Evolutionary conservation across 1,140 invertebrate species (phyloP).

Genomic region (Eueides isabella): DNA sequence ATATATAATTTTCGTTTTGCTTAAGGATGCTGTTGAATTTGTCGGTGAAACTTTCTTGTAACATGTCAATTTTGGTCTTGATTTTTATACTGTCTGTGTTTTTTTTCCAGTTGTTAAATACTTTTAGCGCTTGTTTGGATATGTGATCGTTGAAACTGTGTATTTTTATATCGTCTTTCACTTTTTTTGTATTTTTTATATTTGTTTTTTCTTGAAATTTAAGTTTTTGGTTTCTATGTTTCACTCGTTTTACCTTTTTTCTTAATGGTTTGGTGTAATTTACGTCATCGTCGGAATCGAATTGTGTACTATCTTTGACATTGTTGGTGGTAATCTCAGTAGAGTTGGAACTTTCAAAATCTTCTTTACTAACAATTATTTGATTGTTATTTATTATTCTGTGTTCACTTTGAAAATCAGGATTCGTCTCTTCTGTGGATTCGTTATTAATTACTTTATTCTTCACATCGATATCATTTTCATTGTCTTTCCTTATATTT

Average conservation of each 20-base stretch:
- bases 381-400: neutral
- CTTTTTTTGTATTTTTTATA: constrained; percentile 13
- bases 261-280: neutral
- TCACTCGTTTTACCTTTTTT: neutral
- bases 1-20: constrained; percentile 43
- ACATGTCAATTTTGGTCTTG: neutral
- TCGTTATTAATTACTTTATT: neutral
- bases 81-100: neutral
- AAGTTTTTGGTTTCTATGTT: neutral
- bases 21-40: constrained; percentile 46
- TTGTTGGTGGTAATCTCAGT: neutral
- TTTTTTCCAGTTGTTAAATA: constrained; percentile 44
- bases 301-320: neutral
- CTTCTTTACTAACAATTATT: neutral
- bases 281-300: neutral
- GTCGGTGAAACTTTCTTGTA: constrained; percentile 28
- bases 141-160: constrained; percentile 42
- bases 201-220: neutral
- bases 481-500: neutral
- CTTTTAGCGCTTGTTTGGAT: constrained; percentile 45
- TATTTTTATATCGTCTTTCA: constrained; percentile 45
- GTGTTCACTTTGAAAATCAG: neutral
- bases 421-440: neutral
- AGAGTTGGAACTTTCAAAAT: neutral
- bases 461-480: neutral